Percentiles rank a stretch among this genome's conserved stretches.
These are phyloP conservation scores for Melanchra persicariae DNA, from an alignment of 2,888 invertebrate species.

Conservation along the genomic window DNA sequence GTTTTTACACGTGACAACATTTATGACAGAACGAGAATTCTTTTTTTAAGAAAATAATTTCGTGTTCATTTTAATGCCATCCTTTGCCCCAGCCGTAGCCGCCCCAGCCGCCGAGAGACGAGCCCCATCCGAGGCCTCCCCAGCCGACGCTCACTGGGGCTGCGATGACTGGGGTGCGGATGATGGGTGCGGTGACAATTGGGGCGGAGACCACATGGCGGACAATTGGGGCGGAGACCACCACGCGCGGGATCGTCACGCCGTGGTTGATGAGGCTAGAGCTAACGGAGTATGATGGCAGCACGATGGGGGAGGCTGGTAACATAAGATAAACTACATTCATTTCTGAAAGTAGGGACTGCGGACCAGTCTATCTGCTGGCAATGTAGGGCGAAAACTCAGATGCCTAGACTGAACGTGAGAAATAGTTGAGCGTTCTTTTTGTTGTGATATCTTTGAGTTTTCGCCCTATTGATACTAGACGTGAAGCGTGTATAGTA, in stretches of 20 bases:
- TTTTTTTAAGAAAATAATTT: conserved; percentile 54
- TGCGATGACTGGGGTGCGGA: conserved; percentile 60
- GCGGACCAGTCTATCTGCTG: too few relatives aligned
- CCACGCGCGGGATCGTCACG: conserved; percentile 71
- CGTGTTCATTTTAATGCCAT: conserved; percentile 58
- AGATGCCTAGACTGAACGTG: too few relatives aligned
- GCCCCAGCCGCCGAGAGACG: conserved; percentile 48
- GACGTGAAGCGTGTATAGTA: too few relatives aligned
- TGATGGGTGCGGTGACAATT: conserved; percentile 69
- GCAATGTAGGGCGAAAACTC: too few relatives aligned
- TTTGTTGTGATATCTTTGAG: too few relatives aligned
- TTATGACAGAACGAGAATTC: conserved; percentile 34
- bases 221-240: conserved; percentile 62
- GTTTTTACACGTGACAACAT: conserved; percentile 35
- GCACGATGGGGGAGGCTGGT: conserved; percentile 59
- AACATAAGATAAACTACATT: conserved; percentile 15
- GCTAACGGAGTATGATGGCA: conserved; percentile 73
- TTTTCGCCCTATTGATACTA: too few relatives aligned
- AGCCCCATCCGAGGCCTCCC: conserved; percentile 65
- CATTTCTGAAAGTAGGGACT: too few relatives aligned
- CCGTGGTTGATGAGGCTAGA: conserved; percentile 81
- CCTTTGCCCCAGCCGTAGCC: conserved; percentile 61
- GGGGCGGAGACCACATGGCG: conserved; percentile 67
- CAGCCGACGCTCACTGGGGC: conserved; percentile 51
- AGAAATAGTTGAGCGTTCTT: too few relatives aligned